Conservation (phyloP, 2,888 invertebrate species). For the Vanessa cardui region DNA sequence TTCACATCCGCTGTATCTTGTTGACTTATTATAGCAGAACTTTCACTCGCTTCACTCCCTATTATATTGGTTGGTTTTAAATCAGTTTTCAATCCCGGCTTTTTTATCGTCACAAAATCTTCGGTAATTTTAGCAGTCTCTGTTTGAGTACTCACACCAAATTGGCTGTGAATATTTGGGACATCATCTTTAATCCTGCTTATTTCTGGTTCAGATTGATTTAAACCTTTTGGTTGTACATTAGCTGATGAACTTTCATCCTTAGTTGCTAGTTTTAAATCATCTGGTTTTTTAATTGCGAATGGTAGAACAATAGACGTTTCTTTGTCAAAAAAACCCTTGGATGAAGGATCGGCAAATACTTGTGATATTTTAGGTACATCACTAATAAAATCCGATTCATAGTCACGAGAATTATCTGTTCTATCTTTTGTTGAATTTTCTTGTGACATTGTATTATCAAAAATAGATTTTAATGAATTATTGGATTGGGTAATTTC, state of each 20-base stretch:
- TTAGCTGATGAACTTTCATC: constrained; percentile 8
- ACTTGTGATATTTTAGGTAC: constrained; percentile 23
- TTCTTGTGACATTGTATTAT: neutral
- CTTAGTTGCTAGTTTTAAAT: constrained; percentile 15
- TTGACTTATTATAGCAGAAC: neutral
- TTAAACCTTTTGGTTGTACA: neutral
- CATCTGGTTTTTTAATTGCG: constrained; percentile 17
- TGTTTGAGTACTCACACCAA: neutral
- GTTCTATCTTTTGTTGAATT: neutral
- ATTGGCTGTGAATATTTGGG: neutral
- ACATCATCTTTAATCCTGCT: neutral
- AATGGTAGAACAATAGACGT: constrained; percentile 27
- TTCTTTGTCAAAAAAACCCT: constrained; percentile 29
- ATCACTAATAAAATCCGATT: constrained; percentile 12
- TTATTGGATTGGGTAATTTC: neutral
- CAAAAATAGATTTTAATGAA: constrained; percentile 8
- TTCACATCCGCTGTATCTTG: neutral
- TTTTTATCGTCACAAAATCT: neutral
- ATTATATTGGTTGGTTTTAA: neutral
- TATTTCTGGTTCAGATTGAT: neutral
- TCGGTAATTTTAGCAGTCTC: neutral
- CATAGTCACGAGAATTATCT: neutral
- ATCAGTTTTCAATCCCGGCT: neutral
- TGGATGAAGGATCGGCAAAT: constrained; percentile 20
- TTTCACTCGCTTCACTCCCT: constrained; percentile 2